Base-by-base conservation (phyloP, 2,797 vertebrate genomes). In the Syndactyla subalaris region DNA sequence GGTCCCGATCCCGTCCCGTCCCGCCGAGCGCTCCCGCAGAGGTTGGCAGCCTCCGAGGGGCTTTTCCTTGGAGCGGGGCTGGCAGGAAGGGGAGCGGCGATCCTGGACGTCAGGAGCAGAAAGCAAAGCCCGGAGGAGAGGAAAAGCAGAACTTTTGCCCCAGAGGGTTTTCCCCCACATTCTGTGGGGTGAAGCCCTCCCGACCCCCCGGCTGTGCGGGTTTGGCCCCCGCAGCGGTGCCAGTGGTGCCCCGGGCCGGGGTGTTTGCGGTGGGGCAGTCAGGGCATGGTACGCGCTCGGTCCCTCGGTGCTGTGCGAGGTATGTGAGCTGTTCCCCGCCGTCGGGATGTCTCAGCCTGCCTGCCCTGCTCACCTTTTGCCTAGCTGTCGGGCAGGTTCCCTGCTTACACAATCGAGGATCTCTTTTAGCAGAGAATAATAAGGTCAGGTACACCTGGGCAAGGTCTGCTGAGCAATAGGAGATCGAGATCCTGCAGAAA, bases 151-250 rank as follows among this genome's bases (percentile, higher is more conserved):
- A 54, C 22, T 27, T 24, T 19, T 12, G 34, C 2, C 30, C 30
- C 11, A 1, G 0, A 3, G 6, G 24, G 5, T 5, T 58, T 78
- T 38, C 12, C 3, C 20, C 43, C 14, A 5, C 11, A 0, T 29
- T 54, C 9, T 10, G 12, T 3, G 63, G 36, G 63, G 51, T 26
- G 66, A 26, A 73, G 38, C 24, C 14, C 4, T 32, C 18, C 57
- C 18, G 5, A 18, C 3, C 34, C 73, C 66, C 27, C 24, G 11
- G 3, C 7, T 3, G 12, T 5, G 3, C 16, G 34, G 27, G 18
- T 45, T 10, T 3, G 32, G 14, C 4, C 34, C 29, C 27, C 38
- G 15, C 38, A 4, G 55, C 11, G 2, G 49, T 30, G 46, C 45
- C 59, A n/a, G 66, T 7, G 1, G 11, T 46, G 6, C 3, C 3